These are phyloP conservation scores for Diaphora mendica DNA, from an alignment of 2,888 invertebrate species.

Conservation along the genomic window DNA sequence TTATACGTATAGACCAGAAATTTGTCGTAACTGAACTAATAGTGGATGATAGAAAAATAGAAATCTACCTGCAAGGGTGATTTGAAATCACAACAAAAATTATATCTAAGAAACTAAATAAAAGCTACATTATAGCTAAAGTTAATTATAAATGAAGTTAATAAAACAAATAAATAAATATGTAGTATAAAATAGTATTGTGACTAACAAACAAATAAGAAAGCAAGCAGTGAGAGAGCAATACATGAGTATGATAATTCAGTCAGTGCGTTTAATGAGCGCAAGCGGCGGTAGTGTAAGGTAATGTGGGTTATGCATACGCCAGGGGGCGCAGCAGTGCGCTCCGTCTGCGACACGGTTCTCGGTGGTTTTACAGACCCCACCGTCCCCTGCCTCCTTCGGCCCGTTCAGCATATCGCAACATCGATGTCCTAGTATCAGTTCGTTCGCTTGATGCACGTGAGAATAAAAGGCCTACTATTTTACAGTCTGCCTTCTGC, in stretches of 20 bases:
- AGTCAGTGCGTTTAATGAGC: conserved; percentile 47
- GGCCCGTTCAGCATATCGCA: conserved; percentile 78
- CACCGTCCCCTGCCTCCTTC: conserved; percentile 84
- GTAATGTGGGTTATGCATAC: conserved; percentile 75
- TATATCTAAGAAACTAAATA: conserved; percentile 19
- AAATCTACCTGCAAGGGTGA: conserved; percentile 58
- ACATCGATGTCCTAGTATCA: conserved; percentile 83
- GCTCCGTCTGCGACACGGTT: conserved; percentile 70
- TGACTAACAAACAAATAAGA: conserved; percentile 14
- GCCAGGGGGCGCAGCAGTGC: conserved; percentile 61
- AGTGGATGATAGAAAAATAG: conserved; percentile 79
- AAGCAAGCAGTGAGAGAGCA: conserved; percentile 49
- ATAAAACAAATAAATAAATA: background rate
- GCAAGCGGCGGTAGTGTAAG: conserved; percentile 65
- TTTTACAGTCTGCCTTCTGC: conserved; percentile 90
- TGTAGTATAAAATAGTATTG: conserved; percentile 13
- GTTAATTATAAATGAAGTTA: background rate
- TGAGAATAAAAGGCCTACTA: conserved; percentile 86
- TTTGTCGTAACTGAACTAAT: conserved; percentile 54
- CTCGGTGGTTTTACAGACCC: conserved; percentile 72
- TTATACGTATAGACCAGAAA: conserved; percentile 12
- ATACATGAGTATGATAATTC: conserved; percentile 37
- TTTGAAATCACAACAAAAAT: conserved; percentile 19
- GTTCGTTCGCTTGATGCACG: conserved; percentile 85
- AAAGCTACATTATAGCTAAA: background rate